These are phyloP conservation scores for Drosophila neotestacea DNA, from an alignment of 2,888 invertebrate species.

Conservation along the genomic window DNA sequence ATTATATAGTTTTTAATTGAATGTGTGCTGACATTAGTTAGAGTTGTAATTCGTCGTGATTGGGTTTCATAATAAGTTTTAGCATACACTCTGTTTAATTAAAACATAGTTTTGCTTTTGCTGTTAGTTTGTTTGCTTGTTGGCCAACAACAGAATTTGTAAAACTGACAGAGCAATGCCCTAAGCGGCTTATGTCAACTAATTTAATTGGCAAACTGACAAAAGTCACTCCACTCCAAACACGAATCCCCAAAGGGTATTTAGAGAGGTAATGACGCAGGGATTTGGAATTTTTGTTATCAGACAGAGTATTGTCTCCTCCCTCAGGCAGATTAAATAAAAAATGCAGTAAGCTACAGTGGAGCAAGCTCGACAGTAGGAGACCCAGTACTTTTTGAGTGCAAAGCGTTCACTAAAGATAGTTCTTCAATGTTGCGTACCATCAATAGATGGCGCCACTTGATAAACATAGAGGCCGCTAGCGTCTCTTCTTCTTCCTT, in stretches of 20 bases:
- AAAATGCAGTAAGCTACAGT: no score
- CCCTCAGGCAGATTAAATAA: slow-evolving; percentile 11
- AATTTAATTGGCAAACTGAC: slow-evolving; percentile 58
- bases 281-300: slow-evolving; percentile 12
- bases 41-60: slow-evolving; percentile 7
- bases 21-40: not conserved
- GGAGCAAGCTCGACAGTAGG: no score
- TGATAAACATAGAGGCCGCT: no score
- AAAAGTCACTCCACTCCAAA: slow-evolving; percentile 35
- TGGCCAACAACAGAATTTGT: slow-evolving; percentile 29
- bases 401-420: no score
- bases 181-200: slow-evolving; percentile 66
- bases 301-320: not conserved
- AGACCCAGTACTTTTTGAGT: no score
- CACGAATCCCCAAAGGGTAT: slow-evolving; percentile 3
- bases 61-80: slow-evolving; percentile 4
- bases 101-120: slow-evolving; percentile 39
- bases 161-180: slow-evolving; percentile 14
- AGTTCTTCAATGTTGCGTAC: no score
- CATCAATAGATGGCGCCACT: no score
- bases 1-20: not conserved
- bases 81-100: slow-evolving; percentile 51
- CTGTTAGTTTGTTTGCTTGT: slow-evolving; percentile 19
- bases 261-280: slow-evolving; percentile 6
- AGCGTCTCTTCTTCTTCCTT: no score